Evolutionary conservation across 2,113 vertebrate genomes (phyloP).

Genomic region (Argyrosomus japonicus): DNA sequence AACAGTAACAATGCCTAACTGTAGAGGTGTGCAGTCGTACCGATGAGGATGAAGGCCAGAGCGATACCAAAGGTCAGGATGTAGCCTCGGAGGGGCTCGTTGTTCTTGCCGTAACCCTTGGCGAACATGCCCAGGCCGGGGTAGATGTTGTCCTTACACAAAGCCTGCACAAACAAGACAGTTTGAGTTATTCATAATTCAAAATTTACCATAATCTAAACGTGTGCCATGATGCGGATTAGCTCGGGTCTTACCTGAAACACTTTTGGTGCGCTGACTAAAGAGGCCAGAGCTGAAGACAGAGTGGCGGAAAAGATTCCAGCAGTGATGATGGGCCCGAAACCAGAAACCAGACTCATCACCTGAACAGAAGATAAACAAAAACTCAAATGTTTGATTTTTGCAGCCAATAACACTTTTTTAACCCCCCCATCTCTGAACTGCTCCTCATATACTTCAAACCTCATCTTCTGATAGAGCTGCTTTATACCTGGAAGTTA

Average conservation of each 20-base stretch:
- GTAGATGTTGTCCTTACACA: conserved; percentile 99
- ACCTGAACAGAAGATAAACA: conserved; percentile 81
- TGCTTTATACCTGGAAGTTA: conserved; percentile 88
- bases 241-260: conserved; percentile 88
- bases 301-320: conserved; percentile 98
- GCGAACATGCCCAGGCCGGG: conserved; percentile 93
- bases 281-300: conserved; percentile 97
- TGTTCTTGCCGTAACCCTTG: conserved; percentile 98
- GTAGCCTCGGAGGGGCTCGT: conserved; percentile 96
- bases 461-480: background rate
- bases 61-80: conserved; percentile 95
- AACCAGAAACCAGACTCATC: conserved; percentile 96
- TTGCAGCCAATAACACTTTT: background rate
- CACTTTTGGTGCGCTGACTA: conserved; percentile 98
- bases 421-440: background rate
- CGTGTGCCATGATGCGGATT: background rate
- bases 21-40: conserved; percentile 73
- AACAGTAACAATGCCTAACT: background rate
- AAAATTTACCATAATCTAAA: background rate
- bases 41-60: conserved; percentile 97
- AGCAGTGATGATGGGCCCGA: conserved; percentile 94
- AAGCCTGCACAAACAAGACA: conserved; percentile 83
- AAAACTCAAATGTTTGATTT: background rate
- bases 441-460: background rate
- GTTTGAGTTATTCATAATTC: background rate